Evolutionary conservation across 2,797 vertebrate species (phyloP), one percentile per base, ranked within the genome.

Genomic region (Gorsachius magnificus): DNA sequence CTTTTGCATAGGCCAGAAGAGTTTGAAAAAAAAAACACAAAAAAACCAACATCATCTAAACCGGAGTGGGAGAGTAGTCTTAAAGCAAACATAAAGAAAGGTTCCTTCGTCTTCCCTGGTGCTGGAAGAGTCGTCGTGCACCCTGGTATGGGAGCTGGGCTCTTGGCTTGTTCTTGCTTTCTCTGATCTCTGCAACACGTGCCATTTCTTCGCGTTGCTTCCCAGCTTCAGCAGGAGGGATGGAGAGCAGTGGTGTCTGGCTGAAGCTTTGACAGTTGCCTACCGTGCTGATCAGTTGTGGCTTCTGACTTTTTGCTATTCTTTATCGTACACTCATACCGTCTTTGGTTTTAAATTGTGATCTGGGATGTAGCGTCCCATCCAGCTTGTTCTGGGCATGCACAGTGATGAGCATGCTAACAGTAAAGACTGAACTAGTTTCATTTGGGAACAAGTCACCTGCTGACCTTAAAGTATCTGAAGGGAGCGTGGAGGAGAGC

Each of bases 321-420:
- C 36, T 7, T 57, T 75, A 16, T 43, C 1, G 0, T 68, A 36
- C 26, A 13, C 7, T 36, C 11, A 43, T 28, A 28, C 4, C 25
- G 71, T 25, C 56, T 57, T 56, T 61, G 41, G 21, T 38, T 50
- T 63, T 31, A 11, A 2, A 0, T 8, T 4, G 17, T 54, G 54
- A 13, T 53, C 13, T 46, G 26, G 8, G 25, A 24, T 45, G 53
- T 6, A 31, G 28, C 65, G 8, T 33, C n/a, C 19, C 13, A 6
- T 9, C 28, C 2, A 1, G 38, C 7, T 41, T 13, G 20, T 28
- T 78, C 71, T 18, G 8, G 12, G 53, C 24, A 35, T 14, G 16
- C 2, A 0, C 18, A 10, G 56, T 10, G 65, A 50, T 41, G 11
- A 7, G 12, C 25, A 9, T 33, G 6, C 22, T 22, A 18, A 16